phyloP scores from a whole-genome alignment of 2,113 vertebrate species.

The Cyprinus carpio region DNA sequence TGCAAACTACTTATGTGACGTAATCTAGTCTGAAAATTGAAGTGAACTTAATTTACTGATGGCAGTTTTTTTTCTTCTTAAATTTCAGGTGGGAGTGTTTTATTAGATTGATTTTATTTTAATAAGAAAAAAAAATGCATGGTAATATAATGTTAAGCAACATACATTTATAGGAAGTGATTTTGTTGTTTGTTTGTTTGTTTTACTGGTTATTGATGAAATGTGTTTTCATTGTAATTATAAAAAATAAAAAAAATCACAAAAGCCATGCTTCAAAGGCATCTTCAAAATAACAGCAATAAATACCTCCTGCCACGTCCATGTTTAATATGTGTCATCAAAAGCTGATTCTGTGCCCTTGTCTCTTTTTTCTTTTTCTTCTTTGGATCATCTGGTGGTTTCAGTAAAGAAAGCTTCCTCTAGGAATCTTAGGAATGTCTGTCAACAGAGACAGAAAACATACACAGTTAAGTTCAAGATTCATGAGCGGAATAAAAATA shows the following conservation, averaged over 20 bases:
- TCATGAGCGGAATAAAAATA: background rate
- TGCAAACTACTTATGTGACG: too few relatives aligned
- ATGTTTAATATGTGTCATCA: conserved; percentile 88
- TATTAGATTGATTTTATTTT: too few relatives aligned
- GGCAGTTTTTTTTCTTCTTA: too few relatives aligned
- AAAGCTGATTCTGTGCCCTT: conserved; percentile 77
- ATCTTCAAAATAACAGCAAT: background rate
- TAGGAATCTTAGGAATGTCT: conserved; percentile 91
- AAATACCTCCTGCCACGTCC: conserved; percentile 57
- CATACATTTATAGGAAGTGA: too few relatives aligned
- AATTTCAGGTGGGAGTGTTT: too few relatives aligned
- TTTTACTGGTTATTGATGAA: too few relatives aligned
- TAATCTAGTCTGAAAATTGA: too few relatives aligned
- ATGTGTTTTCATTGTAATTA: background rate
- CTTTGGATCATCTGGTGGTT: conserved; percentile 81
- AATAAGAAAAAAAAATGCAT: background rate
- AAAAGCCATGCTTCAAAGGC: too few relatives aligned
- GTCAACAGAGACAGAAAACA: conserved; percentile 9
- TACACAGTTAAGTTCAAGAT: background rate
- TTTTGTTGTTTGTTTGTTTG: background rate
- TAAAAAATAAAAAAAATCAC: too few relatives aligned
- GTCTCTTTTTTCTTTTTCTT: conserved; percentile 96
- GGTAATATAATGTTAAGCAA: background rate
- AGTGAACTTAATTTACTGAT: too few relatives aligned
- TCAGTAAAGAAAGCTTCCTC: conserved; percentile 94